These are phyloP conservation scores for Lapara coniferarum DNA, from an alignment of 2,888 invertebrate species.

Conservation along the genomic window DNA sequence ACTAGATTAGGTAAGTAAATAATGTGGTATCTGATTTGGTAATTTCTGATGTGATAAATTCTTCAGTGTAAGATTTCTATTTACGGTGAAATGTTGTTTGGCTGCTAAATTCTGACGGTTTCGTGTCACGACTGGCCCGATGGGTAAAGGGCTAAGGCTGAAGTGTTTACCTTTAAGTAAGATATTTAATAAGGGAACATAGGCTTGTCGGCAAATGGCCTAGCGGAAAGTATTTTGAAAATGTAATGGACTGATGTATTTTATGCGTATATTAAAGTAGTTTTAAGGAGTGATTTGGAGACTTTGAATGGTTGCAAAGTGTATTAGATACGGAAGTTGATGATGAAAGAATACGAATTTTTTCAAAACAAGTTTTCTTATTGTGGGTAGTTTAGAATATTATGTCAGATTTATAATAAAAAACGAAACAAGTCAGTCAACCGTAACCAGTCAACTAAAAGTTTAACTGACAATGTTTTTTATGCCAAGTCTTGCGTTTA, in stretches of 20 bases:
- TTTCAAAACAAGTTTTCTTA: no score
- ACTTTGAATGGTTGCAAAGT: neutral
- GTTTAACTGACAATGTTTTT: no score
- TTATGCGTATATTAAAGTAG: neutral
- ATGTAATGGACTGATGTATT: slow-evolving; percentile 7
- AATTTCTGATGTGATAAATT: slow-evolving; percentile 21
- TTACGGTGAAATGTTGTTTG: neutral
- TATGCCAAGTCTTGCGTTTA: no score
- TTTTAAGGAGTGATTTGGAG: neutral
- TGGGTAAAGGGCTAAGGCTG: neutral
- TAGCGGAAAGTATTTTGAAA: neutral
- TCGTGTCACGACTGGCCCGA: neutral
- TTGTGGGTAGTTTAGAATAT: no score
- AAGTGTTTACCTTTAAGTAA: neutral
- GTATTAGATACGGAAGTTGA: neutral
- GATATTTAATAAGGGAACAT: neutral
- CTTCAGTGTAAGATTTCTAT: neutral
- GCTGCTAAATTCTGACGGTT: neutral
- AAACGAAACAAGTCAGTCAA: no score
- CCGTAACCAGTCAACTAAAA: no score
- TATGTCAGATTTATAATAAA: no score
- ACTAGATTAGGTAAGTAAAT: slow-evolving; percentile 27
- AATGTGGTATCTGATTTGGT: neutral
- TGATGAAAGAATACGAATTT: no score
- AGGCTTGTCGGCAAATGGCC: neutral